Evolutionary conservation across 2,113 vertebrate species (phyloP).

Genomic region (Indicator maculatus): DNA sequence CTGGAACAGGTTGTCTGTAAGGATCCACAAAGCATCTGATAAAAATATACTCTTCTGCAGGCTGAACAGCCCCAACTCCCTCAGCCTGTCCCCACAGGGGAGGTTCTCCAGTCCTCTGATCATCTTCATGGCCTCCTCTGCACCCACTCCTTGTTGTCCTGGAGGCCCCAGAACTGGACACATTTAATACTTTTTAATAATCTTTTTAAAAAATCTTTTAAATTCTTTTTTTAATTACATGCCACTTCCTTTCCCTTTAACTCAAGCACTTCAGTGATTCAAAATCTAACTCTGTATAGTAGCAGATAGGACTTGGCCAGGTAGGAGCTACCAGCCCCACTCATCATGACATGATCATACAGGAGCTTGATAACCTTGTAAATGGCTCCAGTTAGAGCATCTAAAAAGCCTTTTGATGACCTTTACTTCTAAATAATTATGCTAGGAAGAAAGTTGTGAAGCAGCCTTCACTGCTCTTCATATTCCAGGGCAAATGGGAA

Average conservation of each 20-base stretch:
- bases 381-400: neutral
- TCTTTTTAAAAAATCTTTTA: neutral
- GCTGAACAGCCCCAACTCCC: too few relatives aligned
- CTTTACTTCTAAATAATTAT: neutral
- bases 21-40: too few relatives aligned
- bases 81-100: too few relatives aligned
- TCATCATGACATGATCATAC: neutral
- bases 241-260: neutral
- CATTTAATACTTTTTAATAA: neutral
- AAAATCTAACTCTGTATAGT: neutral
- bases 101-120: too few relatives aligned
- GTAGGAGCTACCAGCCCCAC: neutral
- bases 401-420: neutral
- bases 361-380: neutral
- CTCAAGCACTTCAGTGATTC: neutral
- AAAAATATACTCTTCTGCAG: too few relatives aligned
- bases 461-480: neutral
- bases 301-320: neutral
- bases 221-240: neutral
- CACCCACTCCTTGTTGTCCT: too few relatives aligned
- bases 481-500: neutral
- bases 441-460: neutral
- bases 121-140: too few relatives aligned
- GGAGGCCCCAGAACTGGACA: too few relatives aligned
- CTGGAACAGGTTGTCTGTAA: too few relatives aligned